These are phyloP conservation scores for Delichon dasypus DNA, from an alignment of 2,797 vertebrate species.

Conservation along the genomic window DNA sequence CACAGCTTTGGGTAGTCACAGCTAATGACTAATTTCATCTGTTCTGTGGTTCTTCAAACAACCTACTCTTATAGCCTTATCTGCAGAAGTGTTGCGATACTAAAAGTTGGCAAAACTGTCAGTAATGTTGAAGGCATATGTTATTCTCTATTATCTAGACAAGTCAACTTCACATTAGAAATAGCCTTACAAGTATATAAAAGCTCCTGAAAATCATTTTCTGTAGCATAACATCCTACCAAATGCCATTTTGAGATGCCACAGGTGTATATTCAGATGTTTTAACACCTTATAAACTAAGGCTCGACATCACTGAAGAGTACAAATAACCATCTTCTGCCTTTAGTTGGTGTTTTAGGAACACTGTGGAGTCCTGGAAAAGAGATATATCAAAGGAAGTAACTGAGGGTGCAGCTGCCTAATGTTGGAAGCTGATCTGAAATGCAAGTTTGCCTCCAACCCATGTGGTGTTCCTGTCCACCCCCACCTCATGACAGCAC, in stretches of 20 bases:
- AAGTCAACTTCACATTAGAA: not conserved
- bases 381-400: not conserved
- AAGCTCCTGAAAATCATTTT: not conserved
- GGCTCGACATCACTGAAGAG: not conserved
- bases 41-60: conserved; percentile 30
- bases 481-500: not conserved
- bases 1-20: conserved; percentile 58
- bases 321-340: not conserved
- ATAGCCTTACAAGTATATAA: not conserved
- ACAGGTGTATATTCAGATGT: not conserved
- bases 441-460: not conserved
- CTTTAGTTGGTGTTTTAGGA: not conserved
- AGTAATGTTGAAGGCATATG: not conserved
- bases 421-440: not conserved
- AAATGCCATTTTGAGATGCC: not conserved
- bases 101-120: not conserved
- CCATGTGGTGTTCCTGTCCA: not conserved
- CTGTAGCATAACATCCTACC: not conserved
- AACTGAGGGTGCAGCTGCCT: not conserved
- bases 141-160: not conserved
- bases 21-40: conserved; percentile 64
- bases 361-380: not conserved
- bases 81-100: not conserved
- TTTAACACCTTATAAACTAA: not conserved
- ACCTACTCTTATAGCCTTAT: conserved; percentile 8